phyloP scores from a whole-genome alignment of 2,113 vertebrate species.

The Glareola pratincola region DNA sequence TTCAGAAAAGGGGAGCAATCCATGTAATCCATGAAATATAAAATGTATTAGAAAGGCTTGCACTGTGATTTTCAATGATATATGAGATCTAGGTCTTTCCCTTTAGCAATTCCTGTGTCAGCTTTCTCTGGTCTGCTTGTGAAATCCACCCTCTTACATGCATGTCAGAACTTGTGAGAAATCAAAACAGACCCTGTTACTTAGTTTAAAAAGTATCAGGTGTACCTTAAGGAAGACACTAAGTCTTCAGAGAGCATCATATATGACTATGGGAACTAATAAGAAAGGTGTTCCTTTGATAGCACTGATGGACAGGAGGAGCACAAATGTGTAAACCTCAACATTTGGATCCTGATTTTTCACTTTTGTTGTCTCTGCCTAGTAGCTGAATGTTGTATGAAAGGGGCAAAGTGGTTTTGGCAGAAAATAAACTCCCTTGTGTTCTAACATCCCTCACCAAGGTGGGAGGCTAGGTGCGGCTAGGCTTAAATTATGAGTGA shows the following conservation, averaged over 20 bases:
- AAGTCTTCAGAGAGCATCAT: background rate
- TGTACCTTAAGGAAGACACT: background rate
- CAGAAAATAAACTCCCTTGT: too few relatives aligned
- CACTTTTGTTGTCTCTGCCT: background rate
- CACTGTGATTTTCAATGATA: background rate
- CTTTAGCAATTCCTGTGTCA: background rate
- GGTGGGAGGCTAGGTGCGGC: too few relatives aligned
- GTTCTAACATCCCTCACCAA: too few relatives aligned
- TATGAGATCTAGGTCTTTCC: background rate
- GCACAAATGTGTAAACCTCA: background rate
- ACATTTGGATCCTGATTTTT: background rate
- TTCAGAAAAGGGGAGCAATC: background rate
- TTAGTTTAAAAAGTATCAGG: background rate
- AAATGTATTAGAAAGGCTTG: background rate
- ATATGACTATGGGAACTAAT: background rate
- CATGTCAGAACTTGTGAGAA: background rate
- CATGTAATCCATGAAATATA: background rate
- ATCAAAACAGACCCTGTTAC: background rate
- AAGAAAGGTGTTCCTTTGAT: background rate
- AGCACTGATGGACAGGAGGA: background rate
- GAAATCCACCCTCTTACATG: background rate
- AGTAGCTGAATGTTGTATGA: background rate
- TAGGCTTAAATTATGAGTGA: too few relatives aligned
- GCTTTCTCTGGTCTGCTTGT: background rate
- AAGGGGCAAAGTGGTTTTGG: too few relatives aligned